Percentiles rank a stretch among this genome's conserved stretches.
Evolutionary conservation across 2,113 vertebrate species (phyloP).

Genomic region (Pimephales promelas): DNA sequence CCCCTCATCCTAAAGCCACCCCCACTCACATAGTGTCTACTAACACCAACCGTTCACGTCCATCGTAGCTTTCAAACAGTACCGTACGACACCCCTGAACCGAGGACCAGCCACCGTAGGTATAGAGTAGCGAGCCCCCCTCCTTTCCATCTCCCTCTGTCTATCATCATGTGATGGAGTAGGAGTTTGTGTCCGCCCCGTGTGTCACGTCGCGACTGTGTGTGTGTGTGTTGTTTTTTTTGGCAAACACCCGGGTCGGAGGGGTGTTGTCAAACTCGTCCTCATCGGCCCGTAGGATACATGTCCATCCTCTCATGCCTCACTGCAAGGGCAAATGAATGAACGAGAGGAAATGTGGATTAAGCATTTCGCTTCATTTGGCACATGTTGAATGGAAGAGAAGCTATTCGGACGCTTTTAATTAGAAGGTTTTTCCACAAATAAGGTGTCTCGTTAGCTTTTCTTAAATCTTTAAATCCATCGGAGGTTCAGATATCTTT

Average conservation of each 20-base stretch:
- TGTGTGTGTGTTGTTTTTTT: conserved; percentile 24
- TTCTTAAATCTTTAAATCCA: neutral
- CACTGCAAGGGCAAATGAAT: conserved; percentile 53
- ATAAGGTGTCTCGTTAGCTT: neutral
- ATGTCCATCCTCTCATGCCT: conserved; percentile 38
- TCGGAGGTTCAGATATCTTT: neutral
- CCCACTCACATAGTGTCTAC: conserved; percentile 45
- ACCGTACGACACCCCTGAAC: neutral
- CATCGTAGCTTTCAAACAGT: conserved; percentile 42
- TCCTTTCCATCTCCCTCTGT: conserved; percentile 30
- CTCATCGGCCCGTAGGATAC: conserved; percentile 34
- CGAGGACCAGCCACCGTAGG: conserved; percentile 27
- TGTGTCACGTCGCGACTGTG: conserved; percentile 45
- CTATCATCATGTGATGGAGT: conserved; percentile 55
- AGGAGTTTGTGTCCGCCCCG: conserved; percentile 48
- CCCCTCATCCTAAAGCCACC: conserved; percentile 59
- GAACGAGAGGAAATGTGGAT: neutral
- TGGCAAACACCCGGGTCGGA: neutral
- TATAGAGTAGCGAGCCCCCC: conserved; percentile 31
- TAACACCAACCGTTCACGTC: conserved; percentile 23
- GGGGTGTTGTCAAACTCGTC: conserved; percentile 30
- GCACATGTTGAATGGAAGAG: neutral
- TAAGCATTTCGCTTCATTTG: neutral
- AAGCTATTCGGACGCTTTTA: neutral
- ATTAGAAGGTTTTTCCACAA: neutral